phyloP scores from a whole-genome alignment of 2,797 vertebrate genomes.

The Catostomus latipinnis region DNA sequence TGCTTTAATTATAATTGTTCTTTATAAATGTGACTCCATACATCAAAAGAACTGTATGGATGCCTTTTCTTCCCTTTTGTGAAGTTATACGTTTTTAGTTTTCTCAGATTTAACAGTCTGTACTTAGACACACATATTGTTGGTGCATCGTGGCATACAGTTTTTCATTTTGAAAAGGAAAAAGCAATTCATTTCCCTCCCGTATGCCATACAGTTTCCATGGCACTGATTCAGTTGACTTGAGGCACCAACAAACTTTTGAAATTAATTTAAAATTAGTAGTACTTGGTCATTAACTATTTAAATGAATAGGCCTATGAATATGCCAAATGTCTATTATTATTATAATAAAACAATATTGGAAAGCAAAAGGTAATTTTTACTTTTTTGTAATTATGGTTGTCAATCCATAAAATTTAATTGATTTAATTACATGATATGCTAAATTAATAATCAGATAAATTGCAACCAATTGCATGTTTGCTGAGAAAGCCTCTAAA shows the following conservation, averaged over 20 bases:
- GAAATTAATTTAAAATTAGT: conserved; percentile 2
- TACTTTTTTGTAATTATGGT: not conserved
- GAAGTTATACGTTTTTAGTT: not conserved
- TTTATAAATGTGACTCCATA: not conserved
- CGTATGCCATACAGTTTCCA: conserved; percentile 5
- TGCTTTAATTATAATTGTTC: conserved; percentile 1
- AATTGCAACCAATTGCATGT: too few relatives aligned
- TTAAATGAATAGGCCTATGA: conserved; percentile 19
- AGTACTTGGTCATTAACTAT: conserved; percentile 35
- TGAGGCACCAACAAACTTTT: conserved; percentile 20
- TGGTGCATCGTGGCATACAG: not conserved
- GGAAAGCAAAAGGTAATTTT: not conserved
- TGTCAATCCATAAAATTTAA: not conserved
- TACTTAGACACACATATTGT: conserved; percentile 1
- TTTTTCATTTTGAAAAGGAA: not conserved
- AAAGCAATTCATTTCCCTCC: conserved; percentile 16
- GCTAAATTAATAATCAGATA: too few relatives aligned
- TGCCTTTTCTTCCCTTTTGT: not conserved
- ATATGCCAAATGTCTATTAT: not conserved
- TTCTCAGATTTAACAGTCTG: not conserved
- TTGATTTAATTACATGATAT: conserved; percentile 2
- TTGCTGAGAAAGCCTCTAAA: too few relatives aligned
- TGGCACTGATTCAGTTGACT: conserved; percentile 18
- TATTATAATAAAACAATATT: not conserved
- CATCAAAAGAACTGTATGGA: not conserved